Evolutionary conservation across 2,113 vertebrate species (phyloP).

Genomic region (Hemichromis elongatus): DNA sequence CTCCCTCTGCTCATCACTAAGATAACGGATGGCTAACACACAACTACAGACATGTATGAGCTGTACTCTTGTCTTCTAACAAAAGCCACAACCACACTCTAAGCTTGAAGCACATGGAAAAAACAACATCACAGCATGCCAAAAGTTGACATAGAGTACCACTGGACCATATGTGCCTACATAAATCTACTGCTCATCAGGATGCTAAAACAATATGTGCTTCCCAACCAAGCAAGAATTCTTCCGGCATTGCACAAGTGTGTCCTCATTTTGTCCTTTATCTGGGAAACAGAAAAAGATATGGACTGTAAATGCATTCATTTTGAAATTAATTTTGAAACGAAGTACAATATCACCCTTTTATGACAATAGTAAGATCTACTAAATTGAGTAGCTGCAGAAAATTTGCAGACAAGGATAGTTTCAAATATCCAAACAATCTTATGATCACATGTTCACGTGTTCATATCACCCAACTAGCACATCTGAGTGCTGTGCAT

Average conservation of each 20-base stretch:
- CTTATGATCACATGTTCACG: neutral
- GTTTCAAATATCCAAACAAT: neutral
- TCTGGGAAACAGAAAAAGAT: neutral
- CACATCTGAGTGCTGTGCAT: neutral
- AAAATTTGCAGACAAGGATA: neutral
- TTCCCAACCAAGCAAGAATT: neutral
- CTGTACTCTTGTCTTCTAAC: neutral
- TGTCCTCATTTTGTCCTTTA: neutral
- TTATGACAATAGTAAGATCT: neutral
- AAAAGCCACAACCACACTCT: neutral
- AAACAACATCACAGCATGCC: neutral
- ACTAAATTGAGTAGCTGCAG: neutral
- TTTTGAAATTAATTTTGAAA: neutral
- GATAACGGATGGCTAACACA: neutral
- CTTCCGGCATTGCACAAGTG: neutral
- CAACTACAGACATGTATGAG: neutral
- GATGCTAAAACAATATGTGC: slow-evolving; percentile 14
- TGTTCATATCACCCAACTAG: neutral
- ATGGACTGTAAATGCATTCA: neutral
- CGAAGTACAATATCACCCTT: neutral
- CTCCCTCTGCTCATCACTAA: neutral
- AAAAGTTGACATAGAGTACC: slow-evolving; percentile 20
- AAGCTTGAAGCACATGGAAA: neutral
- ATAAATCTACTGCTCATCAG: slow-evolving; percentile 37
- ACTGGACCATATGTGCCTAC: slow-evolving; percentile 16